Percentiles rank a stretch among this genome's conserved stretches.
Evolutionary conservation across 2,888 invertebrate species (phyloP).

Genomic region (Rosalia funebris): DNA sequence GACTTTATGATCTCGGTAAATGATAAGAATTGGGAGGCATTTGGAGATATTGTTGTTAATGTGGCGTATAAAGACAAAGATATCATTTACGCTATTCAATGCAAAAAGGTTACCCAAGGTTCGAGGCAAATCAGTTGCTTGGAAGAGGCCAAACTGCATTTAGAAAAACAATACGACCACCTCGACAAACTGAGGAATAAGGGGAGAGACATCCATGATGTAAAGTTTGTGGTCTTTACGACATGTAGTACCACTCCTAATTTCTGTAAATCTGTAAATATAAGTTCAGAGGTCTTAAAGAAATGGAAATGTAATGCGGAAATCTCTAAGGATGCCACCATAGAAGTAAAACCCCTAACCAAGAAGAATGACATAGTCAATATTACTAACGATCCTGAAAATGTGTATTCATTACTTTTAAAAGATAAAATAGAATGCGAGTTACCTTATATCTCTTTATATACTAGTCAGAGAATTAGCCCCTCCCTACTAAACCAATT

Average conservation of each 20-base stretch:
- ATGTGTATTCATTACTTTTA: slow-evolving; percentile 29
- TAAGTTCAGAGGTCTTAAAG: slow-evolving; percentile 7
- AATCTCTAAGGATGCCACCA: not conserved
- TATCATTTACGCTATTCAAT: slow-evolving; percentile 37
- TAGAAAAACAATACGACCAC: slow-evolving; percentile 34
- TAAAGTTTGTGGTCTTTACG: slow-evolving; percentile 38
- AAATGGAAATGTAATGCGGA: slow-evolving; percentile 14
- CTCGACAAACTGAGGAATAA: slow-evolving; percentile 19
- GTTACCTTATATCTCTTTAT: slow-evolving; percentile 40
- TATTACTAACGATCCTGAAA: slow-evolving; percentile 33
- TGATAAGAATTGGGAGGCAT: slow-evolving; percentile 42
- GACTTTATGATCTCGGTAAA: slow-evolving; percentile 39
- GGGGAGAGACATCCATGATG: slow-evolving; percentile 17
- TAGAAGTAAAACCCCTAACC: slow-evolving; percentile 16
- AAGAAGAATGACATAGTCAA: slow-evolving; percentile 34
- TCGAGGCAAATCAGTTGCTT: slow-evolving; percentile 26
- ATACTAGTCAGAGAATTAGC: slow-evolving; percentile 38
- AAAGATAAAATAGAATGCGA: slow-evolving; percentile 24
- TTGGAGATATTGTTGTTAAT: slow-evolving; percentile 45
- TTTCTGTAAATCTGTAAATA: slow-evolving; percentile 14
- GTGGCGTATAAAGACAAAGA: slow-evolving; percentile 24
- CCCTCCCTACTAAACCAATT: slow-evolving; percentile 31
- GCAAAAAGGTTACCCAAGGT: slow-evolving; percentile 31
- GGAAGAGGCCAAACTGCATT: slow-evolving; percentile 30
- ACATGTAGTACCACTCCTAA: slow-evolving; percentile 27